phyloP scores from a whole-genome alignment of 2,113 vertebrate genomes.

The Dicrurus megarhynchus region DNA sequence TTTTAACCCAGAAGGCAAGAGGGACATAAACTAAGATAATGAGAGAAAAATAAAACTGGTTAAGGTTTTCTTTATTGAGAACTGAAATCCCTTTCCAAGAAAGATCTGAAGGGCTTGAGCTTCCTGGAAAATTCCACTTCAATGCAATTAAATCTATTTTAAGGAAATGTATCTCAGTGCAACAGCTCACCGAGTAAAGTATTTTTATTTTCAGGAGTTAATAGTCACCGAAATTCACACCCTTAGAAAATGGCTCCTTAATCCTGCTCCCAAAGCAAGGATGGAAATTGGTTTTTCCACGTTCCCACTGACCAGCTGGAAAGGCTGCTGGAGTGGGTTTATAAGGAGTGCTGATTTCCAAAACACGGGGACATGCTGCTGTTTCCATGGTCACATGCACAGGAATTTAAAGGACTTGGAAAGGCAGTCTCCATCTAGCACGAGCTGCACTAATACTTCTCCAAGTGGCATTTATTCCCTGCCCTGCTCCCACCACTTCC shows the following conservation, averaged over 20 bases:
- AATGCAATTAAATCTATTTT: slow-evolving; percentile 11
- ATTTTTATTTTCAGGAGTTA: neutral
- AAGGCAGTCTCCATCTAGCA: neutral
- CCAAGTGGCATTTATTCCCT: neutral
- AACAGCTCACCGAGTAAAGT: neutral
- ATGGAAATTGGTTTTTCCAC: neutral
- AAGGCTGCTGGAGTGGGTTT: neutral
- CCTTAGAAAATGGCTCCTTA: neutral
- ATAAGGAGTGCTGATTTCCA: neutral
- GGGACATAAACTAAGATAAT: neutral
- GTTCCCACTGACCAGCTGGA: neutral
- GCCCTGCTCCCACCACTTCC: neutral
- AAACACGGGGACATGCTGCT: neutral
- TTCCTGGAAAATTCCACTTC: slow-evolving; percentile 18
- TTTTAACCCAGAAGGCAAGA: neutral
- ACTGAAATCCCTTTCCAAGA: neutral
- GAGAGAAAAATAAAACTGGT: neutral
- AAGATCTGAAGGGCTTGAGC: neutral
- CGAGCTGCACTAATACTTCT: neutral
- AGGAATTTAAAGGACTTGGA: neutral
- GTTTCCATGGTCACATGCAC: neutral
- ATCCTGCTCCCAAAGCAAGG: slow-evolving; percentile 4
- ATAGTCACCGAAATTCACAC: neutral
- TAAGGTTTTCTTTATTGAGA: neutral
- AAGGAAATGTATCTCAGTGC: neutral